Evolutionary conservation across 2,113 vertebrate genomes (phyloP), one percentile per base, ranked within the genome.

Genomic region (Lucifuga dentata): DNA sequence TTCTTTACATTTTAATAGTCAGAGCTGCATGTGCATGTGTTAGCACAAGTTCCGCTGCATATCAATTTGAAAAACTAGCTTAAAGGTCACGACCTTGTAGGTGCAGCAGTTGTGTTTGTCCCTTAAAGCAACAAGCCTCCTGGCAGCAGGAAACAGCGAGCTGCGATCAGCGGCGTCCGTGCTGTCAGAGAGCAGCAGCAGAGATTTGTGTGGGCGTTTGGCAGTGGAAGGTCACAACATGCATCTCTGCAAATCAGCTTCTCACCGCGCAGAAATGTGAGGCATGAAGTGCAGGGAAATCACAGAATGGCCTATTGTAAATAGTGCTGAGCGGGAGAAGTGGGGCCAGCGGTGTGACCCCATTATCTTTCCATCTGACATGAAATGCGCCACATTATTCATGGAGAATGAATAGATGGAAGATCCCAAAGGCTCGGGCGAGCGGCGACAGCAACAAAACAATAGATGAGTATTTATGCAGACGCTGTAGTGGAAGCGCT

Each of bases 321-420:
- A 83, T 68, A 71, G 75, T 78, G 78, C 84, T 78, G 78, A 76
- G 78, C 48, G 16, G 68, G 70, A 81, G 68, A 85, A 85, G 78
- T 81, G 84, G 46, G 46, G 76, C 79, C 80, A 70, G 58, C 63
- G 78, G 76, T 76, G 86, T 88, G 78, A 84, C 87, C 85, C 81
- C 68, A 86, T 87, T 87, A 91, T 89, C 87, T 88, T 83, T 84
- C 76, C 78, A 85, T 89, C 85, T 87, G 73, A 80, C 76, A 81
- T 59, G 76, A 88, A 76, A 88, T 85, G 78, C 56, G 83, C 46
- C 76, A 79, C 82, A 90, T 92, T 89, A 90, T 88, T 91, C 83
- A 87, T 65, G 78, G 77, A 5, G 53, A 80, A 88, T 85, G 72
- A 87, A 77, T 79, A 86, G 81, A 77, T 61, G 68, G 66, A 79